Evolutionary conservation across 1,140 invertebrate genomes (phyloP).

Genomic region (Drosophila insularis): DNA sequence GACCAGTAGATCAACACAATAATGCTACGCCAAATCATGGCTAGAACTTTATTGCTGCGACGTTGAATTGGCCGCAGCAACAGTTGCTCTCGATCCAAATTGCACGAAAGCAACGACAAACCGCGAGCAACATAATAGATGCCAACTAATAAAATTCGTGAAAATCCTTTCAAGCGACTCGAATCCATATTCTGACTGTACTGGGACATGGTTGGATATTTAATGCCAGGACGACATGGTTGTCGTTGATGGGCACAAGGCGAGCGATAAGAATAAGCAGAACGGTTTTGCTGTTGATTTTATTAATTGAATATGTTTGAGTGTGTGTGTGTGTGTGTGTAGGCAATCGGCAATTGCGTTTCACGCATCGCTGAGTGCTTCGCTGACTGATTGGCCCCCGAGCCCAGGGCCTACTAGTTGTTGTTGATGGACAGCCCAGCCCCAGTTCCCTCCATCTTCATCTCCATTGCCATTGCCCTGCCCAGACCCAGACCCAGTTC

Average conservation of each 20-base stretch:
- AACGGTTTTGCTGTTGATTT: conserved; percentile 60
- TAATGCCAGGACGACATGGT: conserved; percentile 49
- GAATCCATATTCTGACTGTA: conserved; percentile 8
- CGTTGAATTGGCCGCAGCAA: conserved; percentile 28
- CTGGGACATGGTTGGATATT: conserved; percentile 36
- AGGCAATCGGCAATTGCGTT: conserved; percentile 74
- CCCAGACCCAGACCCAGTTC: conserved; percentile 4
- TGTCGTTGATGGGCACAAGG: conserved; percentile 25
- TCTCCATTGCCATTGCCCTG: background rate
- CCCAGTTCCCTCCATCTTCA: background rate
- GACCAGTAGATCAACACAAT: conserved; percentile 44
- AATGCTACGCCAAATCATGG: conserved; percentile 51
- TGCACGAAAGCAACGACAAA: conserved; percentile 46
- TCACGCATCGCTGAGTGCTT: conserved; percentile 75
- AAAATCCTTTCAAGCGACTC: conserved; percentile 32
- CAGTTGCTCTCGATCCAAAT: conserved; percentile 33
- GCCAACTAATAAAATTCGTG: conserved; percentile 40
- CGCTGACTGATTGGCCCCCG: conserved; percentile 70
- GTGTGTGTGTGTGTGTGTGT: too few species aligned
- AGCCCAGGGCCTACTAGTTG: conserved; percentile 8
- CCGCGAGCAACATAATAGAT: conserved; percentile 49
- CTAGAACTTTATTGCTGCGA: conserved; percentile 40
- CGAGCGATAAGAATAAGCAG: conserved; percentile 36
- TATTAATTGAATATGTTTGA: conserved; percentile 74
- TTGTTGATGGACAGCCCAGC: conserved; percentile 56